Percentiles rank a stretch among this genome's conserved stretches.
These are phyloP conservation scores for Acutogordius australiensis DNA, from an alignment of 2,888 invertebrate genomes.

Conservation along the genomic window DNA sequence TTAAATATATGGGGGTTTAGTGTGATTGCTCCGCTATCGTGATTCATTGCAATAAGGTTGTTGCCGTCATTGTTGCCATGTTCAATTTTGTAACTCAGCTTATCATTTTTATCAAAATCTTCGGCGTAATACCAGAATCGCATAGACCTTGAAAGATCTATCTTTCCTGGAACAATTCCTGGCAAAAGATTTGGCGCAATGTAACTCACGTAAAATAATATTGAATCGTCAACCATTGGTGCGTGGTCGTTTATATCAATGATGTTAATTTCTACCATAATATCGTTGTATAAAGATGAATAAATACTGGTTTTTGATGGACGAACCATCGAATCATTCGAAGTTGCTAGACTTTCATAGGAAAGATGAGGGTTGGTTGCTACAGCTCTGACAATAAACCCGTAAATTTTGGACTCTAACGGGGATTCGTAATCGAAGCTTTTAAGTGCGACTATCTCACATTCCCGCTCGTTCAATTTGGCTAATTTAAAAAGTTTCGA, in stretches of 20 bases:
- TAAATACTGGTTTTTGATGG: neutral
- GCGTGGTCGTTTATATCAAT: slow-evolving; percentile 1
- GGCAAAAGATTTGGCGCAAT: too few relatives aligned
- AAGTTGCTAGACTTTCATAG: too few relatives aligned
- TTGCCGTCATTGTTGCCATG: neutral
- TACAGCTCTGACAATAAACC: neutral
- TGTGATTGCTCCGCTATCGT: neutral
- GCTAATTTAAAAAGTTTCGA: neutral
- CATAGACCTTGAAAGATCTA: neutral
- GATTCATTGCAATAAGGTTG: neutral
- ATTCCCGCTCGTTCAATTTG: neutral
- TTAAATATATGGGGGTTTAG: neutral
- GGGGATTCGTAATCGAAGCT: neutral
- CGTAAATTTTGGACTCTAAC: neutral
- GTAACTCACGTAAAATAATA: neutral
- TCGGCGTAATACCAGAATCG: neutral
- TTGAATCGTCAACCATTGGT: neutral
- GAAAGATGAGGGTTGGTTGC: too few relatives aligned
- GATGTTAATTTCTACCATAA: neutral
- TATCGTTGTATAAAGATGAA: neutral
- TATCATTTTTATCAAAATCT: neutral
- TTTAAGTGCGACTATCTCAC: neutral
- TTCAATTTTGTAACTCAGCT: neutral
- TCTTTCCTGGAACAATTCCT: too few relatives aligned
- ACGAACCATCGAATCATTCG: too few relatives aligned